These are phyloP conservation scores for Leptinotarsa texana DNA, from an alignment of 1,140 invertebrate genomes.

Conservation along the genomic window DNA sequence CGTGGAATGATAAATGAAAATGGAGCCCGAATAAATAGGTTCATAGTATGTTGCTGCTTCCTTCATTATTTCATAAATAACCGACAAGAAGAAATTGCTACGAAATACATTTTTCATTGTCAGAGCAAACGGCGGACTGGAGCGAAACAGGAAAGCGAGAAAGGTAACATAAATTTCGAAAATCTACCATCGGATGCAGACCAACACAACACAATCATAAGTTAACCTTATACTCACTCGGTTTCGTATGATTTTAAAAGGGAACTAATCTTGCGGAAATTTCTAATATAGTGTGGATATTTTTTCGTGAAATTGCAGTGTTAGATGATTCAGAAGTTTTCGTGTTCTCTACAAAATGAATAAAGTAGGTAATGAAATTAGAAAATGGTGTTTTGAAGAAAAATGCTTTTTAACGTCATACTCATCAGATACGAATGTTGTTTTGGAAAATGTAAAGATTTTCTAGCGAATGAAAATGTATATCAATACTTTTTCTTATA, in stretches of 20 bases:
- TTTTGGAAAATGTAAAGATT: too few relatives aligned
- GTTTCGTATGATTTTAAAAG: neutral
- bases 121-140: neutral
- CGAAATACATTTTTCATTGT: slow-evolving; percentile 1
- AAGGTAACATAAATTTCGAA: neutral
- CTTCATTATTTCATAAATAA: slow-evolving; percentile 7
- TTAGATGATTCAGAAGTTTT: too few relatives aligned
- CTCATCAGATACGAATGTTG: too few relatives aligned
- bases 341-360: too few relatives aligned
- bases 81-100: neutral
- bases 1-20: neutral
- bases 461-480: too few relatives aligned
- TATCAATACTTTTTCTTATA: too few relatives aligned
- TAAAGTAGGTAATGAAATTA: too few relatives aligned
- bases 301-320: neutral
- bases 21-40: neutral
- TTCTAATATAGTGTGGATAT: neutral
- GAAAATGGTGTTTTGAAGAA: too few relatives aligned
- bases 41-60: neutral
- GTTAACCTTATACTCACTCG: neutral
- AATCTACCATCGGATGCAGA: slow-evolving; percentile 7
- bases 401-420: too few relatives aligned
- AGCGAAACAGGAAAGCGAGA: slow-evolving; percentile 2
- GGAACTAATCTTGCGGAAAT: neutral
- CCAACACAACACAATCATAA: slow-evolving; percentile 5